Evolutionary conservation across 2,797 vertebrate genomes (phyloP), one percentile per base, ranked within the genome.

Genomic region (Lutjanus argentimaculatus): DNA sequence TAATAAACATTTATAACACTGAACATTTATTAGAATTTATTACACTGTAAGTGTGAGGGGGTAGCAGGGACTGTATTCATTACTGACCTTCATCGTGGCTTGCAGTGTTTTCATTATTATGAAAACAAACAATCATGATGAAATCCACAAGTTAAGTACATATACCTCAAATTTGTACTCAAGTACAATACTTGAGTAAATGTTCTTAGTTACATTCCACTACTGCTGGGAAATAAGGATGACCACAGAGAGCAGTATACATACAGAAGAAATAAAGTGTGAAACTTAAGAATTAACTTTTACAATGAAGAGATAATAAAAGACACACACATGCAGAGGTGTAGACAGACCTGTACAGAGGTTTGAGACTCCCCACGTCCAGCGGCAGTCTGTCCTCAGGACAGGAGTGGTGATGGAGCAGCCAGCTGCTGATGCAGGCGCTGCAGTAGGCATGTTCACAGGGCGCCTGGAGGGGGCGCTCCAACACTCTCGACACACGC

Each of bases 371-470:
- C 80, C 95, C 82, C 13, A 94, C 83, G 42, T 97, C 95, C 81
- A 98, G 95, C 0, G 92, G 89, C 45, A 96, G 96, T 52, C 97
- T 96, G 94, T 98, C 97, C 79, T 98, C 97, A 0, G 97, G 97
- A 86, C 97, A 98, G 90, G 94, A 97, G 46, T 94, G 94, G 87
- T 97, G 97, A 83, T 97, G 96, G 72, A 97, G 80, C 17, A 98
- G 95, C 97, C 97, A 98, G 15, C 95, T 95, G 13, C 96, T 96
- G 92, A 98, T 98, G 75, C 97, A 98, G 71, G 95, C 85, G 49
- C 95, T 93, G 90, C 97, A 98, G 94, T 97, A 98, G 3, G 97
- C 96, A 0, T 98, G 97, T 57, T 98, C 97, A 16, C 97, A 98
- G 0, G 97, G 97, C n/a, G 97, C 97, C 94, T 98, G 97, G 30